Evolutionary conservation across 2,797 vertebrate genomes (phyloP).

Genomic region (Tadarida brasiliensis): DNA sequence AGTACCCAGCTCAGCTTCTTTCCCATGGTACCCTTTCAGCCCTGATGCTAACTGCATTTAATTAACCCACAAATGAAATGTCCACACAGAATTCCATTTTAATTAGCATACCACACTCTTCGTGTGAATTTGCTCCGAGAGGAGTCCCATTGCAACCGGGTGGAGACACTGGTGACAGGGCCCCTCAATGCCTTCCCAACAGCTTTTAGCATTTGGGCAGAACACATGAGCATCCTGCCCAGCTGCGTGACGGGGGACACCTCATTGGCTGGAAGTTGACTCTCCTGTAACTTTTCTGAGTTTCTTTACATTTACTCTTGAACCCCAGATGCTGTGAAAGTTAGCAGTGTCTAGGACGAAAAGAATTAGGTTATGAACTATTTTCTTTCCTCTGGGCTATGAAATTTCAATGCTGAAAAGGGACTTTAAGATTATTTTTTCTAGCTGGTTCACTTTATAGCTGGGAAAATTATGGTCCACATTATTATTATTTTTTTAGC

Average conservation of each 20-base stretch:
- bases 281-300: conserved; percentile 45
- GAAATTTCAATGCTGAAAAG: conserved; percentile 43
- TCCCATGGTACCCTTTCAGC: conserved; percentile 43
- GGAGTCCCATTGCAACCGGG: conserved; percentile 58
- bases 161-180: conserved; percentile 71
- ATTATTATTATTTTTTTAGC: background rate
- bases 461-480: background rate
- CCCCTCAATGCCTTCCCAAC: conserved; percentile 68
- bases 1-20: background rate
- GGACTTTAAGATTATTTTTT: conserved; percentile 12
- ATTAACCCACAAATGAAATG: conserved; percentile 70
- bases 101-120: conserved; percentile 67
- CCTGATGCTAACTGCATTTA: conserved; percentile 63
- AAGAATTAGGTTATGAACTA: background rate
- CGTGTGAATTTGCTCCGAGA: conserved; percentile 64
- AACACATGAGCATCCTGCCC: background rate
- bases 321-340: conserved; percentile 62
- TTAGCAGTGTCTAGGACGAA: background rate
- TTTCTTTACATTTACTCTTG: conserved; percentile 48
- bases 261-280: conserved; percentile 59
- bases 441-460: conserved; percentile 13
- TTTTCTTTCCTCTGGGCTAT: background rate
- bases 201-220: conserved; percentile 75
- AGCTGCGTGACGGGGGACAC: conserved; percentile 30
- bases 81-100: conserved; percentile 74